These are phyloP conservation scores for Mustela nigripes DNA, from an alignment of 2,113 vertebrate genomes.

Conservation along the genomic window DNA sequence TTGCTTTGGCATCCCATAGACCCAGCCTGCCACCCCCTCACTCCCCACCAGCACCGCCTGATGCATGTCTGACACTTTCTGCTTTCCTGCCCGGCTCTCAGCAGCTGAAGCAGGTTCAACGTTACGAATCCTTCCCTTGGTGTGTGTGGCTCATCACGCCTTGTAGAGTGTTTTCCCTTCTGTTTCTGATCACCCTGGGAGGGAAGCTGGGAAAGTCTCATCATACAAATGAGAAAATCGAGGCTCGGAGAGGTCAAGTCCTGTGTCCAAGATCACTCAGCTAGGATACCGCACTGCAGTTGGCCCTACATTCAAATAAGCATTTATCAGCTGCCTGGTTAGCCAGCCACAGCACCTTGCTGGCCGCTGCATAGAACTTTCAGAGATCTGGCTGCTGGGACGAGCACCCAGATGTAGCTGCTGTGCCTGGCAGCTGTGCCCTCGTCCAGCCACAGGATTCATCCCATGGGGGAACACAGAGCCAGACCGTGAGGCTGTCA, in stretches of 20 bases:
- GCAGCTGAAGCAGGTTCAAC: background rate
- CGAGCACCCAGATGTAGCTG: background rate
- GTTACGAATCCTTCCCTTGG: background rate
- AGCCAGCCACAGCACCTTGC: background rate
- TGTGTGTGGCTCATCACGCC: background rate
- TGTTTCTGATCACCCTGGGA: background rate
- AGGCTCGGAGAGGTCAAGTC: constrained; percentile 10
- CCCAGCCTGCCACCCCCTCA: constrained; percentile 14
- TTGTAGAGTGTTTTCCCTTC: background rate
- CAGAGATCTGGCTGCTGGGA: background rate
- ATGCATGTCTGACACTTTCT: constrained; percentile 50
- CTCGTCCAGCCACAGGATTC: background rate
- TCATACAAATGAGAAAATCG: background rate
- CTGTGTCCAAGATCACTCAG: background rate
- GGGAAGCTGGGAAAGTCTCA: background rate
- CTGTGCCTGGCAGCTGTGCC: too few species aligned
- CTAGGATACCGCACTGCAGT: background rate
- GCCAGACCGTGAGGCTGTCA: background rate
- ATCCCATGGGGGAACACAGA: background rate
- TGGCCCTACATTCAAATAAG: background rate
- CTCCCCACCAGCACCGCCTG: background rate
- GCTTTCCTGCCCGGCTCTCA: background rate
- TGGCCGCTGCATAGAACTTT: background rate
- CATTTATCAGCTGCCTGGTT: background rate
- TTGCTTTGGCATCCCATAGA: constrained; percentile 59